These are phyloP conservation scores for Trichogramma pretiosum DNA, from an alignment of 1,140 invertebrate species.

Conservation along the genomic window DNA sequence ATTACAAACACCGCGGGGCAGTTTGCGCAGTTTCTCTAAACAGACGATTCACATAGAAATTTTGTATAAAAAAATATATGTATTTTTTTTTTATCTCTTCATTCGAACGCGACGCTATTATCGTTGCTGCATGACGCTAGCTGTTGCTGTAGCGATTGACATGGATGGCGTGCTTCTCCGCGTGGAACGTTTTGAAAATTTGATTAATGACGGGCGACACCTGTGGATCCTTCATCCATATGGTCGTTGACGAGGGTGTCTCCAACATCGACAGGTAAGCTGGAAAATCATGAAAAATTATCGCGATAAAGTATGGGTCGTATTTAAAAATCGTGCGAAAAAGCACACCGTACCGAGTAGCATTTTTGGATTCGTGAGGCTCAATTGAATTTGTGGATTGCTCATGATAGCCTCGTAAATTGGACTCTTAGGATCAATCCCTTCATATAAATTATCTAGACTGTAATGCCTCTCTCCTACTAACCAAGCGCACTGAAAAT, in stretches of 20 bases:
- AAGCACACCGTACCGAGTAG: constrained; percentile 39
- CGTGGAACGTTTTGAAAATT: constrained; percentile 57
- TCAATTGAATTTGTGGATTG: constrained; percentile 57
- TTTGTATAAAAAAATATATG: too few species aligned
- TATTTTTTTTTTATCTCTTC: too few species aligned
- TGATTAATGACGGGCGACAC: constrained; percentile 54
- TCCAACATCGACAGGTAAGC: constrained; percentile 59
- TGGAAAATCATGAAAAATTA: constrained; percentile 24
- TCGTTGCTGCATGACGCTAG: constrained; percentile 32
- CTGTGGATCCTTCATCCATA: constrained; percentile 58
- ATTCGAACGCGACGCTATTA: too few species aligned
- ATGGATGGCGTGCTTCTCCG: constrained; percentile 50
- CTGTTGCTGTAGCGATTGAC: constrained; percentile 33
- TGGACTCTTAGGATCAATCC: constrained; percentile 50
- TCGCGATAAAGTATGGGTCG: too few species aligned
- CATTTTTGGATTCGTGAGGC: constrained; percentile 55
- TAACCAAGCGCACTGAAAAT: constrained; percentile 53
- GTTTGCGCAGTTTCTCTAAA: too few species aligned
- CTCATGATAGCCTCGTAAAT: constrained; percentile 57
- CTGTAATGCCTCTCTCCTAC: constrained; percentile 45
- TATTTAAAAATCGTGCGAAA: too few species aligned
- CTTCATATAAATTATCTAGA: constrained; percentile 48
- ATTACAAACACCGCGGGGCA: too few species aligned
- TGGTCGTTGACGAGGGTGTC: constrained; percentile 48
- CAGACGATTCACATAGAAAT: too few species aligned